Percentiles rank a stretch among this genome's conserved stretches.
Evolutionary conservation across 1,140 invertebrate species (phyloP).

Genomic region (Bombus impatiens): DNA sequence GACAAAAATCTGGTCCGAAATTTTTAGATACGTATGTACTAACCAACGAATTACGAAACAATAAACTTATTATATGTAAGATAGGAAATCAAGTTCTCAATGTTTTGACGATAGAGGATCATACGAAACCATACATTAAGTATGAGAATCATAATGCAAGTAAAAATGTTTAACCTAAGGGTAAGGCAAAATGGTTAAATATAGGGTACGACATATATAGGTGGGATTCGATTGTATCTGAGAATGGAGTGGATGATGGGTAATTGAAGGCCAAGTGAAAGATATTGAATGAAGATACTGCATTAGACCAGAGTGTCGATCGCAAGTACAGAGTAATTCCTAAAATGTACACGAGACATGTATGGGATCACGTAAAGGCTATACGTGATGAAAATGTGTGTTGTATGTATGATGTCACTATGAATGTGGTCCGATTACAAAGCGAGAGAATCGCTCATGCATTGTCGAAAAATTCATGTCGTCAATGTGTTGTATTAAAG

Average conservation of each 20-base stretch:
- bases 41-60: not conserved
- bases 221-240: not conserved
- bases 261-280: not conserved
- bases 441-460: not conserved
- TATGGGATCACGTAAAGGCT: not conserved
- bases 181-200: too few relatives aligned
- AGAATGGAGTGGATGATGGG: not conserved
- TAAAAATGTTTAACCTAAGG: too few relatives aligned
- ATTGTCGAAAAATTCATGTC: not conserved
- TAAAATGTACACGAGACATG: not conserved
- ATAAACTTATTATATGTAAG: not conserved
- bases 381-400: not conserved
- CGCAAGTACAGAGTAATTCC: not conserved
- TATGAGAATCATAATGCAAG: not conserved
- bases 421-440: not conserved
- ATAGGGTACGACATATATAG: not conserved
- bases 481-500: not conserved
- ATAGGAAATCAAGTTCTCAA: not conserved
- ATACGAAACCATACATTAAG: not conserved
- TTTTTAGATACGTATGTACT: not conserved
- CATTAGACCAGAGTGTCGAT: not conserved
- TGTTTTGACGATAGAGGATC: not conserved
- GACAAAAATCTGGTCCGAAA: not conserved
- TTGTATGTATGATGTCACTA: not conserved
- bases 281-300: too few relatives aligned